phyloP scores from a whole-genome alignment of 1,140 invertebrate genomes.

The Catajapyx aquilonaris region DNA sequence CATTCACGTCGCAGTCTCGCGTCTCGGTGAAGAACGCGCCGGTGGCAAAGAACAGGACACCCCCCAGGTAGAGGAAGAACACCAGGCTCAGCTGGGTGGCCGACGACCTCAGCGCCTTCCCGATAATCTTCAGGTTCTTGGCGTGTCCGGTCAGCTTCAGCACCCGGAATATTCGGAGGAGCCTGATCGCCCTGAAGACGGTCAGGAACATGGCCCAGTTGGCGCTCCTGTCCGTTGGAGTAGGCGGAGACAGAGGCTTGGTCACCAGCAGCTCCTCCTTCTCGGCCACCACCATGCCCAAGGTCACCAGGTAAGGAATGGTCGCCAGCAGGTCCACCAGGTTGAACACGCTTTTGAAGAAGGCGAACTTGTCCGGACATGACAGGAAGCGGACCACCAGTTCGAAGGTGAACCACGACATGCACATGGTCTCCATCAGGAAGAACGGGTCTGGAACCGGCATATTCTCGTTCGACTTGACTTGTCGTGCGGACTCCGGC shows the following conservation, averaged over 20 bases:
- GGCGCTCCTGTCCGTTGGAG: conserved; percentile 64
- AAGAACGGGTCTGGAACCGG: conserved; percentile 95
- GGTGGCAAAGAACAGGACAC: conserved; percentile 97
- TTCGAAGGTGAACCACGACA: conserved; percentile 98
- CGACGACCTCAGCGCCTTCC: conserved; percentile 95
- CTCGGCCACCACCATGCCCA: conserved; percentile 93
- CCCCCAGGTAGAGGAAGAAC: conserved; percentile 97
- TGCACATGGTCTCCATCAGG: conserved; percentile 93
- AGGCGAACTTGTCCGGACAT: conserved; percentile 94
- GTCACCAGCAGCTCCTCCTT: conserved; percentile 41
- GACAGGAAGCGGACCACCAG: conserved; percentile 93
- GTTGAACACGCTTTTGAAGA: conserved; percentile 98
- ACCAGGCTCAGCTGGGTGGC: conserved; percentile 98
- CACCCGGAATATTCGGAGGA: conserved; percentile 95
- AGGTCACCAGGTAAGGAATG: conserved; percentile 98
- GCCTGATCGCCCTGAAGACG: conserved; percentile 88
- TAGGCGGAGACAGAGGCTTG: conserved; percentile 9
- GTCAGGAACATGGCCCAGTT: conserved; percentile 96
- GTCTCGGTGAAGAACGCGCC: conserved; percentile 99
- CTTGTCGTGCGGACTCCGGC: conserved; percentile 90
- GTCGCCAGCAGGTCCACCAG: conserved; percentile 99
- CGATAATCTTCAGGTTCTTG: conserved; percentile 91
- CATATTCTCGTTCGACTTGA: no score
- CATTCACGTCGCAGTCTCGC: no score
- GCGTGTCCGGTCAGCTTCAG: conserved; percentile 96